Evolutionary conservation across 1,140 invertebrate genomes (phyloP).

Genomic region (Bombus waltoni): DNA sequence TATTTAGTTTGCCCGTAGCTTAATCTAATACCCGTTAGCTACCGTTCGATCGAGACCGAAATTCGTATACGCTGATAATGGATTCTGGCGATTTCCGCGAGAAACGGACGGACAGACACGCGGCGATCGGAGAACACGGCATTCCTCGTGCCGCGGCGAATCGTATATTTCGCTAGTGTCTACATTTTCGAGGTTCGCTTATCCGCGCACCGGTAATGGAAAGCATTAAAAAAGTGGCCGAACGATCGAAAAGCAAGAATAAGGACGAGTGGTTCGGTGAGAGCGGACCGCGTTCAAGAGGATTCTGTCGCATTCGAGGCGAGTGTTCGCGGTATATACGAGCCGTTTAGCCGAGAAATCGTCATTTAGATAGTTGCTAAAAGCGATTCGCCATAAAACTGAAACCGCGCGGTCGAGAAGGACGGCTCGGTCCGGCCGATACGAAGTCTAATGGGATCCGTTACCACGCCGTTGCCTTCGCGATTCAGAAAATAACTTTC

Average conservation of each 20-base stretch:
- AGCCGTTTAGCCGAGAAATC: conserved; percentile 72
- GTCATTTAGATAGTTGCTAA: conserved; percentile 81
- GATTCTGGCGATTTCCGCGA: not conserved
- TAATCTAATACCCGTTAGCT: not conserved
- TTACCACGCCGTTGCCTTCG: conserved; percentile 5
- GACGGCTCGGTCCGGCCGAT: conserved; percentile 61
- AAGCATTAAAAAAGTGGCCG: conserved; percentile 62
- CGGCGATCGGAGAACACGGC: not conserved
- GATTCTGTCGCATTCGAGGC: not conserved
- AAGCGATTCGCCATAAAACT: conserved; percentile 80
- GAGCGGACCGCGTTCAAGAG: not conserved
- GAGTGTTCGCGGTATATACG: conserved; percentile 31
- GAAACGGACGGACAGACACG: not conserved
- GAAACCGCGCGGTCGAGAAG: conserved; percentile 62
- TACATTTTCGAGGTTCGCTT: conserved; percentile 64
- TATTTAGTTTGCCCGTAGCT: not conserved
- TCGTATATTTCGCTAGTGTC: conserved; percentile 61
- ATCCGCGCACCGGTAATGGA: conserved; percentile 64
- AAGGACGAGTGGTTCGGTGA: conserved; percentile 21
- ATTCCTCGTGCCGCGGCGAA: not conserved
- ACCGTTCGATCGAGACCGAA: not conserved
- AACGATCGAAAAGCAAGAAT: conserved; percentile 57
- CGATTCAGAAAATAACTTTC: conserved; percentile 45
- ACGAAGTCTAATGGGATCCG: conserved; percentile 72
- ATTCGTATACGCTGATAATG: not conserved